Percentiles rank a stretch among this genome's conserved stretches.
Evolutionary conservation across 2,888 invertebrate genomes (phyloP).

Genomic region (Eristalis pertinax): DNA sequence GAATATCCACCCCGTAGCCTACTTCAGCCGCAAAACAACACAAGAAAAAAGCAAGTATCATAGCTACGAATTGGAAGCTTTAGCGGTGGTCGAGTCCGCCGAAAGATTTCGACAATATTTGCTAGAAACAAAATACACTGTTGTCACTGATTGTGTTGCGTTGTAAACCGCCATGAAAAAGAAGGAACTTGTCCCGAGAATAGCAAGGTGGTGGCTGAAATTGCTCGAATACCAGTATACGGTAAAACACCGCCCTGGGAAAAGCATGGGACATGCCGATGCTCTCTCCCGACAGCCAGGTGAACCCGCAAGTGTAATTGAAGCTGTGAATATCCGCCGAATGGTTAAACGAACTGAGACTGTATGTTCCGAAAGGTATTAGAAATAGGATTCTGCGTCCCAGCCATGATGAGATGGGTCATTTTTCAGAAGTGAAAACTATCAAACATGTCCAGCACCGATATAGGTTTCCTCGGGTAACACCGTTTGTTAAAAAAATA

Average conservation of each 20-base stretch:
- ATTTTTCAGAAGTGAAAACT: slow-evolving; percentile 24
- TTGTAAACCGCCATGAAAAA: too few species aligned
- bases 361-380: slow-evolving; percentile 24
- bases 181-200: too few species aligned
- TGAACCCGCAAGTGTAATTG: neutral
- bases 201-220: too few species aligned
- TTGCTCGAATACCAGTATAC: too few species aligned
- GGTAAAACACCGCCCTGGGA: slow-evolving; percentile 2
- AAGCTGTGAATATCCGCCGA: neutral
- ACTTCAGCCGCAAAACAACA: neutral
- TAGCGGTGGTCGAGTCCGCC: neutral
- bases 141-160: too few species aligned
- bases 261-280: slow-evolving; percentile 25
- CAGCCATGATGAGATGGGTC: slow-evolving; percentile 2
- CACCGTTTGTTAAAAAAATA: slow-evolving; percentile 30
- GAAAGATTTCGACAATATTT: too few species aligned
- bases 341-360: neutral
- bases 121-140: too few species aligned
- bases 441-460: slow-evolving; percentile 18
- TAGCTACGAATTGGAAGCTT: neutral
- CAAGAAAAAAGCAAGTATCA: neutral
- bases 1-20: neutral
- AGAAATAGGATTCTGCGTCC: slow-evolving; percentile 12
- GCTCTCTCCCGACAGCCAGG: slow-evolving; percentile 7
- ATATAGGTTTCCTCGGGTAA: slow-evolving; percentile 39